phyloP scores from a whole-genome alignment of 1,140 invertebrate genomes.

The Tribolium madens region DNA sequence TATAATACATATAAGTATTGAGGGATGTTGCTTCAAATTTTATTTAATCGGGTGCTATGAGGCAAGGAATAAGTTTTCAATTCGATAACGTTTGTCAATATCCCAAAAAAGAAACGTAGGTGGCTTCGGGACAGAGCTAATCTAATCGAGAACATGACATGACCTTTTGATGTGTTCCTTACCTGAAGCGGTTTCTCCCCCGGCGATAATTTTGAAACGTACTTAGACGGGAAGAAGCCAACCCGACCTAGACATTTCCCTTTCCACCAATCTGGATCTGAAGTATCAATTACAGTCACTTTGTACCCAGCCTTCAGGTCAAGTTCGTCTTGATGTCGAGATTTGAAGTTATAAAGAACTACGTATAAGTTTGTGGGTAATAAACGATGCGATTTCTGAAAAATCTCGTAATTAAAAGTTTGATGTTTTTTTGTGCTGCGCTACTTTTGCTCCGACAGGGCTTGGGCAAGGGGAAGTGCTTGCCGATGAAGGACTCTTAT shows the following conservation, averaged over 20 bases:
- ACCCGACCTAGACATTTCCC: constrained; percentile 91
- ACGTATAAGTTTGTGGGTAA: constrained; percentile 94
- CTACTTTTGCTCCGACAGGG: constrained; percentile 71
- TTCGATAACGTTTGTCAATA: constrained; percentile 15
- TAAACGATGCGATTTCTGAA: constrained; percentile 85
- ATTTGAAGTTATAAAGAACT: constrained; percentile 95
- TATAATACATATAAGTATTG: too few species aligned
- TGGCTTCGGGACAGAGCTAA: constrained; percentile 5
- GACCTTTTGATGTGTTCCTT: constrained; percentile 66
- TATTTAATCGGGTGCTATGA: neutral
- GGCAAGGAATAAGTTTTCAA: constrained; percentile 13
- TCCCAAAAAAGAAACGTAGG: neutral
- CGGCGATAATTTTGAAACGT: constrained; percentile 89
- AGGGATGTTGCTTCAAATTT: too few species aligned
- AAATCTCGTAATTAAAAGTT: constrained; percentile 44
- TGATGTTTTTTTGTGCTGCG: neutral
- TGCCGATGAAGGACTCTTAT: constrained; percentile 90
- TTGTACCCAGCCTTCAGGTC: constrained; percentile 96
- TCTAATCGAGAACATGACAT: neutral
- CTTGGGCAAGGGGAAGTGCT: constrained; percentile 93
- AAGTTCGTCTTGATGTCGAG: constrained; percentile 91
- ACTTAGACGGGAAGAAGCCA: constrained; percentile 96
- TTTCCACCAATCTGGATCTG: constrained; percentile 97
- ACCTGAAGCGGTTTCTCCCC: constrained; percentile 92
- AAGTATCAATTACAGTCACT: constrained; percentile 93